Evolutionary conservation across 2,797 vertebrate genomes (phyloP).

Genomic region (Bufotes viridis): DNA sequence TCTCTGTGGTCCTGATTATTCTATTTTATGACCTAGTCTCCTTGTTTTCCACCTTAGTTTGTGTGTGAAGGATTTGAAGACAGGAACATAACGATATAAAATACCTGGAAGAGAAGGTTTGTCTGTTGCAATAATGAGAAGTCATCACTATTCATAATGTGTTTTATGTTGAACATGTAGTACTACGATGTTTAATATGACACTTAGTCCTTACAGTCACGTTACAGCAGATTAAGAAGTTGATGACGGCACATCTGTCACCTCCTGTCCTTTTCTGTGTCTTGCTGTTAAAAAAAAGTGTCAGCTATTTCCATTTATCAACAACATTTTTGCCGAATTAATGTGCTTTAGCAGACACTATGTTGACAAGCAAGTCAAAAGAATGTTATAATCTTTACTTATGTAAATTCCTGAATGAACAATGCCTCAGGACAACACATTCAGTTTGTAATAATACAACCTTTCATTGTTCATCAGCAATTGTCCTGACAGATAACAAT

Average conservation of each 20-base stretch:
- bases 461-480: constrained; percentile 41
- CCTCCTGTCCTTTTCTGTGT: constrained; percentile 31
- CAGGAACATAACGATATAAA: background rate
- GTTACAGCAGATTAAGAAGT: constrained; percentile 31
- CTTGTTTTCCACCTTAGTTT: constrained; percentile 10
- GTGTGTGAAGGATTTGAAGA: constrained; percentile 12
- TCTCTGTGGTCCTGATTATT: background rate
- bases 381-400: constrained; percentile 72
- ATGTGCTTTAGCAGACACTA: constrained; percentile 69
- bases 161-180: constrained; percentile 31
- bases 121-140: background rate
- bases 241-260: constrained; percentile 40
- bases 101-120: constrained; percentile 1
- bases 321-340: constrained; percentile 67
- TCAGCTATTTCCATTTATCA: constrained; percentile 59
- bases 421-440: constrained; percentile 67
- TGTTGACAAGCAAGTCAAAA: constrained; percentile 67
- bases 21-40: background rate
- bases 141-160: constrained; percentile 11
- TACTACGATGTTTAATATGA: constrained; percentile 32
- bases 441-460: constrained; percentile 37
- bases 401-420: constrained; percentile 70
- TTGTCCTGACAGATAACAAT: constrained; percentile 53
- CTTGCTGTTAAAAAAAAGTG: constrained; percentile 49
- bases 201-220: constrained; percentile 27